Evolutionary conservation across 2,888 invertebrate genomes (phyloP).

Genomic region (Disparrhopalites patrizii): DNA sequence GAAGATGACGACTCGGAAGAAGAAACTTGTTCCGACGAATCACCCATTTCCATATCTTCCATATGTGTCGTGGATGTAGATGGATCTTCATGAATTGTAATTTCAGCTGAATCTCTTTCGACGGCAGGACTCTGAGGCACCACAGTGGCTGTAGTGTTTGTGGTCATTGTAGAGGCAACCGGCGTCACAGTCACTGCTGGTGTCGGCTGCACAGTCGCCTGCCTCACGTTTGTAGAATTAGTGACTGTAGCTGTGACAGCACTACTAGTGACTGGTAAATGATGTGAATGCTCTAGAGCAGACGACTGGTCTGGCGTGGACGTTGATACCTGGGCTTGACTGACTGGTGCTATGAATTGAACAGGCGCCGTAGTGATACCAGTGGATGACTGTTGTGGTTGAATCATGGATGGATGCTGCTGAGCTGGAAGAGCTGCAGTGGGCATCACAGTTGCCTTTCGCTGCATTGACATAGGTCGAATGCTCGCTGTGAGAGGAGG

Average conservation of each 20-base stretch:
- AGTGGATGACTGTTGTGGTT: slow-evolving; percentile 28
- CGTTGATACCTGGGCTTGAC: slow-evolving; percentile 47
- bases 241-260: slow-evolving; percentile 26
- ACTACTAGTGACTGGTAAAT: slow-evolving; percentile 36
- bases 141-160: slow-evolving; percentile 24
- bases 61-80: slow-evolving; percentile 40
- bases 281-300: slow-evolving; percentile 36
- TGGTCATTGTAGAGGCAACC: slow-evolving; percentile 23
- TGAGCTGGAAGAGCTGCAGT: slow-evolving; percentile 53
- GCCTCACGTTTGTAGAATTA: slow-evolving; percentile 36
- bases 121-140: slow-evolving; percentile 21
- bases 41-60: slow-evolving; percentile 46
- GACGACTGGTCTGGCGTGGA: slow-evolving; percentile 47
- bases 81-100: slow-evolving; percentile 37
- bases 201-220: slow-evolving; percentile 44
- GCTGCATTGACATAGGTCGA: slow-evolving; percentile 72
- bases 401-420: slow-evolving; percentile 55
- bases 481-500: slow-evolving; percentile 80
- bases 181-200: slow-evolving; percentile 39
- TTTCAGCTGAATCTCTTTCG: slow-evolving; percentile 14
- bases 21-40: slow-evolving; percentile 47
- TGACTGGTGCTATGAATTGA: slow-evolving; percentile 42
- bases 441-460: slow-evolving; percentile 73
- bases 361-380: slow-evolving; percentile 12
- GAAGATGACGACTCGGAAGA: slow-evolving; percentile 42